Percentiles rank a stretch among this genome's conserved stretches.
Evolutionary conservation across 1,140 invertebrate species (phyloP).

Genomic region (Vanessa tameamea): DNA sequence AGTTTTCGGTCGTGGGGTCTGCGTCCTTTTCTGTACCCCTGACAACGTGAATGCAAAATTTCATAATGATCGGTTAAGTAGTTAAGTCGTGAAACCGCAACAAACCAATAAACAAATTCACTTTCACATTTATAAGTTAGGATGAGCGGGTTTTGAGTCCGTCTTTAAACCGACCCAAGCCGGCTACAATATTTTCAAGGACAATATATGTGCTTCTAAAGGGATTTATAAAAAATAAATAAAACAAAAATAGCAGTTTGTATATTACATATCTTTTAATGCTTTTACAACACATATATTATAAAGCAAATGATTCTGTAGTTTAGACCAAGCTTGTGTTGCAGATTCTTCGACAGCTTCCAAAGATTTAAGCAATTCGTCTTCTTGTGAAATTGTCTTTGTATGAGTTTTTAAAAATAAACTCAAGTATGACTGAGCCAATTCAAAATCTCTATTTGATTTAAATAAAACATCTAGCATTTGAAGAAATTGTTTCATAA

Average conservation of each 20-base stretch:
- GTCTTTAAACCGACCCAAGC: no score
- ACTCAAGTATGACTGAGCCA: conserved; percentile 95
- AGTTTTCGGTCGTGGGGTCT: no score
- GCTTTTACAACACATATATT: conserved; percentile 88
- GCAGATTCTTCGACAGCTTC: conserved; percentile 83
- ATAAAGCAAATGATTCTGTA: conserved; percentile 88
- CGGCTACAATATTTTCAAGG: no score
- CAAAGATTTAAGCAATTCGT: conserved; percentile 82
- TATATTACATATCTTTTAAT: conserved; percentile 84
- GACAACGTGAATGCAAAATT: no score
- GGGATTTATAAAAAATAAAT: background rate
- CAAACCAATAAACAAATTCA: no score
- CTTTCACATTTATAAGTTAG: no score
- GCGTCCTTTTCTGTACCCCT: no score
- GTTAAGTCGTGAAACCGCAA: no score
- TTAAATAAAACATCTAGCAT: conserved; percentile 87
- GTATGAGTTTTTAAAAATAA: conserved; percentile 95
- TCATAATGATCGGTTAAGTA: no score
- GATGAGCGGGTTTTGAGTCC: no score
- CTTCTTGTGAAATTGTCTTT: conserved; percentile 82
- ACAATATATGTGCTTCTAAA: background rate
- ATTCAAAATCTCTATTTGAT: conserved; percentile 92
- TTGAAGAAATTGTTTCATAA: conserved; percentile 91
- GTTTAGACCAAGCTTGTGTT: conserved; percentile 83
- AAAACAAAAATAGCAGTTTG: background rate